These are phyloP conservation scores for Campoletis raptor DNA, from an alignment of 2,888 invertebrate species.

Conservation along the genomic window DNA sequence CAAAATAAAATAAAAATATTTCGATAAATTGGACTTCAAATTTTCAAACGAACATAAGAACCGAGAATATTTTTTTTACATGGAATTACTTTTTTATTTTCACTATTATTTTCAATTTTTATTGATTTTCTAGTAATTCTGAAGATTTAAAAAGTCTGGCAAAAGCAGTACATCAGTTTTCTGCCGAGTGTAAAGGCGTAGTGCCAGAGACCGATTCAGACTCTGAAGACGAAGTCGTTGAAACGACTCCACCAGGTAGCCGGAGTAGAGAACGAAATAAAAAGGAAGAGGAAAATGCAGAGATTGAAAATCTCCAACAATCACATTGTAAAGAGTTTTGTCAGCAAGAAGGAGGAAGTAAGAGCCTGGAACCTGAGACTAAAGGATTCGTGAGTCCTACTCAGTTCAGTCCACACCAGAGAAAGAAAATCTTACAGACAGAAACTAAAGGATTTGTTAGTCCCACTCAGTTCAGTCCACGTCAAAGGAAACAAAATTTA, in stretches of 20 bases:
- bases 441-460: not conserved
- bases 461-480: not conserved
- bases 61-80: not conserved
- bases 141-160: slow-evolving; percentile 39
- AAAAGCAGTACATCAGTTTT: slow-evolving; percentile 2
- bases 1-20: not conserved
- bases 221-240: slow-evolving; percentile 34
- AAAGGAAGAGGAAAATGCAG: not conserved
- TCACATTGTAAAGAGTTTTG: not conserved
- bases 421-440: not conserved
- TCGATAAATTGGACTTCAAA: not conserved
- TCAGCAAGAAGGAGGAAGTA: not conserved
- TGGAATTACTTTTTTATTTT: not conserved
- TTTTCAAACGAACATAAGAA: not conserved
- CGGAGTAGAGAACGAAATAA: not conserved
- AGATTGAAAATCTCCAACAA: not conserved
- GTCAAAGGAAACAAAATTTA: not conserved
- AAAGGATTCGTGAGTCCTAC: slow-evolving; percentile 4
- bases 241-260: slow-evolving; percentile 28
- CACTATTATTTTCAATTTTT: not conserved
- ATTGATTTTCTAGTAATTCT: slow-evolving; percentile 27
- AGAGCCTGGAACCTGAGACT: not conserved
- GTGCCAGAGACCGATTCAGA: slow-evolving; percentile 32
- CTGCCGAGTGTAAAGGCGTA: not conserved
- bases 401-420: not conserved